Evolutionary conservation across 2,113 vertebrate species (phyloP), one percentile per base, ranked within the genome.

Genomic region (Plectropomus leopardus): DNA sequence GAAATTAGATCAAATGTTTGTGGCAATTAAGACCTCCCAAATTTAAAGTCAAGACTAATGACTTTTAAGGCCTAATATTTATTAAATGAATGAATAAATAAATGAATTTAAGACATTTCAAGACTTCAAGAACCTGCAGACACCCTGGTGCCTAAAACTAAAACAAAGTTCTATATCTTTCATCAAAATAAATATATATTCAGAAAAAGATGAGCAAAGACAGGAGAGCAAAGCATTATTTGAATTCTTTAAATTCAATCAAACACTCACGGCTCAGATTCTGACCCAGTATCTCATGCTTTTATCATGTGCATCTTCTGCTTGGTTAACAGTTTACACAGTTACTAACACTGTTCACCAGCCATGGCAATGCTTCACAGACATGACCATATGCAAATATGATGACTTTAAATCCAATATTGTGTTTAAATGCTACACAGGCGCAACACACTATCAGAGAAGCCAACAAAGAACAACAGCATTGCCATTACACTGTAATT

Each of bases 401-500:
- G 21, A 47, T 26, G 44, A 7, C 47, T 30, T 36, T 32, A 4
- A 0, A 55, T 9, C n/a, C 40, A 5, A 66, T 64, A 54, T 11
- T 59, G 34, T 40, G 54, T 83, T 71, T 72, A 59, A 55, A 82
- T 60, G 40, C 36, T 3, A 17, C 53, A 17, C 21, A 60, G 24
- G 32, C 76, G 45, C 24, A 54, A 60, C 47, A 73, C 28, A 48
- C 34, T 16, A 65, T 53, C 47, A 51, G 28, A 59, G 50, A 70
- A 76, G 30, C 45, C 57, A 45, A 50, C 61, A 58, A 47, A 78
- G 57, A 74, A 77, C 26, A 69, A 65, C 69, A 64, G 72, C 74
- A 61, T 30, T 78, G 71, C 17, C 45, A 63, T 79, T 68, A 66
- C 61, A 74, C 72, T 84, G 50, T 84, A 89, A 86, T 87, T 83